Evolutionary conservation across 2,113 vertebrate genomes (phyloP), one percentile per base, ranked within the genome.

Genomic region (Lipophrys pholis): DNA sequence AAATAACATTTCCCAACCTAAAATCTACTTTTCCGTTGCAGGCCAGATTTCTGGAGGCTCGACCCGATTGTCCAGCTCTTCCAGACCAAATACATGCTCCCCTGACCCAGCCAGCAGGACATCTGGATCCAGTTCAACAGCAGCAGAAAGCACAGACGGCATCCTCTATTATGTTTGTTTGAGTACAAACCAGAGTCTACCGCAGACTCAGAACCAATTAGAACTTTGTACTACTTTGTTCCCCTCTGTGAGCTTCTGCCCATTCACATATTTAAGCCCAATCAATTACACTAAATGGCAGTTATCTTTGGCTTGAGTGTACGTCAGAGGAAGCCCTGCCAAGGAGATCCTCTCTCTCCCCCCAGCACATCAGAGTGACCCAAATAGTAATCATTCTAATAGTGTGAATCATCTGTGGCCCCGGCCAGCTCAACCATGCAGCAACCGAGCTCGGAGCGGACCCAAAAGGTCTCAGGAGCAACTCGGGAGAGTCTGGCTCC

Each of bases 321-420:
- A 80, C 51, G 56, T 86, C 84, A 89, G 65, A 78, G 43, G 35
- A 68, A 78, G 65, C 77, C 56, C 74, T 83, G 85, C 86, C 87
- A 89, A 81, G 79, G 69, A 87, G 83, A 85, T 82, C 82, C 81
- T 86, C 84, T 81, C 66, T 74, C 69, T 55, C 87, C 69, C 21
- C 21, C 2, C 21, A 79, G 72, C 75, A 86, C 73, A 89, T 88
- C 86, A 88, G 65, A 67, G 80, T 86, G 88, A 91, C 90, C 85
- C 81, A 90, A 87, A 91, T 91, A 86, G 85, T 87, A 88, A 85
- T 89, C 77, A 89, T 89, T 89, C 64, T 73, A 79, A 84, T 71
- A 81, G 82, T 71, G 71, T 82, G 83, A 89, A 87, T 90, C 77
- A 88, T 85, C 86, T 64, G 62, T 71, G 56, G 78, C 50, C 42